phyloP scores from a whole-genome alignment of 2,113 vertebrate species.

The Oncorhynchus tshawytscha region DNA sequence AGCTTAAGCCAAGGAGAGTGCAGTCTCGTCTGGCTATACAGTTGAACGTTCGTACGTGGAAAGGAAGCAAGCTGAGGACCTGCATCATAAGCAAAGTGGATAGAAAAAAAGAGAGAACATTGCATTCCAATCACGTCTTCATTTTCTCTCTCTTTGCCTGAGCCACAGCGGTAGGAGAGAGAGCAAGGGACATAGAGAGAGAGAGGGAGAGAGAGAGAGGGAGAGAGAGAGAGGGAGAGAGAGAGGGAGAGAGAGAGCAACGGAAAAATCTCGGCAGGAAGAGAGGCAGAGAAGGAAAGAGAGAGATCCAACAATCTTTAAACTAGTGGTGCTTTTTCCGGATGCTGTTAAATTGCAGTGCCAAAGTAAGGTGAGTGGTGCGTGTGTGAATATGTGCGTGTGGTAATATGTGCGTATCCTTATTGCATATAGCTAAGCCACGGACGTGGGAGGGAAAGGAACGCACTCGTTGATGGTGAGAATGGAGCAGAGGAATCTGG shows the following conservation, averaged over 20 bases:
- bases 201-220: too few species aligned
- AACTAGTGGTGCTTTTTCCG: slow-evolving; percentile 71
- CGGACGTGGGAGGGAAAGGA: slow-evolving; percentile 40
- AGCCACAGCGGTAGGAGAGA: slow-evolving; percentile 40
- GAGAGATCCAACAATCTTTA: slow-evolving; percentile 71
- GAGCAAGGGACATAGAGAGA: slow-evolving; percentile 12
- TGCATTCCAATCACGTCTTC: slow-evolving; percentile 92
- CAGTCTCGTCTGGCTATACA: slow-evolving; percentile 70
- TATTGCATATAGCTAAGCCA: slow-evolving; percentile 37
- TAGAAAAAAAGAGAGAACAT: slow-evolving; percentile 66
- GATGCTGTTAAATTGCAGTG: slow-evolving; percentile 80
- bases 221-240: too few species aligned
- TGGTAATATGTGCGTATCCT: not conserved
- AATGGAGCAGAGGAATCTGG: slow-evolving; percentile 30
- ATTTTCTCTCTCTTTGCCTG: slow-evolving; percentile 60
- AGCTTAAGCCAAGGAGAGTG: slow-evolving; percentile 43
- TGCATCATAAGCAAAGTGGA: slow-evolving; percentile 87
- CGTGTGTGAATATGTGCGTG: slow-evolving; percentile 30
- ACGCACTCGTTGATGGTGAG: slow-evolving; percentile 19
- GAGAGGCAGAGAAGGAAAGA: slow-evolving; percentile 10
- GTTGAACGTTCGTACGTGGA: slow-evolving; percentile 74
- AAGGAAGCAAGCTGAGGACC: slow-evolving; percentile 73
- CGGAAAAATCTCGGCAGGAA: too few species aligned
- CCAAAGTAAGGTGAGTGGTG: slow-evolving; percentile 84
- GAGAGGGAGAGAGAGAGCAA: too few species aligned